Percentiles rank a stretch among this genome's conserved stretches.
Evolutionary conservation across 2,888 invertebrate genomes (phyloP).

Genomic region (Pachliopta kotzebuea): DNA sequence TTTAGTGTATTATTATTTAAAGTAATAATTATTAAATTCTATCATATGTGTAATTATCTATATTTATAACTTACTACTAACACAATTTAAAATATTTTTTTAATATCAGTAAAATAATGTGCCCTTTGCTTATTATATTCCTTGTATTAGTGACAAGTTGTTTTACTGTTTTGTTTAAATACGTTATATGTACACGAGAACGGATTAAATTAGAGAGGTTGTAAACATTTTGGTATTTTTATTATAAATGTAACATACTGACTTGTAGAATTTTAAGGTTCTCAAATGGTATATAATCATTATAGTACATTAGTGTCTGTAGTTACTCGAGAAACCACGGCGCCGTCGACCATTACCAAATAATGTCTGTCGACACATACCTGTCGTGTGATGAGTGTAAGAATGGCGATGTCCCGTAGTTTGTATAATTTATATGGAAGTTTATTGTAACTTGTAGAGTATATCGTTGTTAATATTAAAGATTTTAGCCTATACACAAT

Average conservation of each 20-base stretch:
- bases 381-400: conserved; percentile 33
- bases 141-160: not conserved
- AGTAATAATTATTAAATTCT: too few relatives aligned
- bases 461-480: conserved; percentile 79
- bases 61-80: not conserved
- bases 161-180: not conserved
- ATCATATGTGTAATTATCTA: too few relatives aligned
- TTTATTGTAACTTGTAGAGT: conserved; percentile 75
- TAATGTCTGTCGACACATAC: conserved; percentile 33
- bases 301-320: conserved; percentile 6
- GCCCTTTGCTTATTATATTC: not conserved
- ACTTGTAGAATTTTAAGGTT: not conserved
- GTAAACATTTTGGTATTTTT: not conserved
- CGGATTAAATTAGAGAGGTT: not conserved
- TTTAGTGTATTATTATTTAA: too few relatives aligned
- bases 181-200: not conserved
- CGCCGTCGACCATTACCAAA: conserved; percentile 32
- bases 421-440: conserved; percentile 61
- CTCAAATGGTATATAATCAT: too few relatives aligned
- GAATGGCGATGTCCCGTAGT: conserved; percentile 42
- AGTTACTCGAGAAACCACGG: conserved; percentile 3
- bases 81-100: not conserved
- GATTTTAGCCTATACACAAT: conserved; percentile 68
- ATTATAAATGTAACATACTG: not conserved
- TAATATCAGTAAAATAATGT: too few relatives aligned